Evolutionary conservation across 2,888 invertebrate genomes (phyloP).

Genomic region (Dasypolia templi): DNA sequence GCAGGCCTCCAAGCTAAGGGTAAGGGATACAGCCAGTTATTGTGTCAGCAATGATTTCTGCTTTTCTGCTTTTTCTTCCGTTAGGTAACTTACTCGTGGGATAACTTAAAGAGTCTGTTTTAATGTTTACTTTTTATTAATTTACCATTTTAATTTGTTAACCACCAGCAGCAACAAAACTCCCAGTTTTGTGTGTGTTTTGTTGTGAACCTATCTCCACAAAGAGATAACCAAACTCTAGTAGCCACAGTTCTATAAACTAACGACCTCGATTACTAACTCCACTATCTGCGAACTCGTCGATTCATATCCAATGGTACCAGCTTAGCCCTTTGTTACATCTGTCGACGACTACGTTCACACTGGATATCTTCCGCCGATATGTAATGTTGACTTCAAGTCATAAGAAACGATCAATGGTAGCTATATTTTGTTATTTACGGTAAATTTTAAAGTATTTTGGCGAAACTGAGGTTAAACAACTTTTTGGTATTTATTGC

Average conservation of each 20-base stretch:
- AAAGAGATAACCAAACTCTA: neutral
- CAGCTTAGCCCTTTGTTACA: neutral
- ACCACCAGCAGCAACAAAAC: neutral
- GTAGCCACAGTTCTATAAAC: neutral
- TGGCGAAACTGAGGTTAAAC: neutral
- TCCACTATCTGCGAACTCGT: neutral
- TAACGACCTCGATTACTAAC: slow-evolving; percentile 1
- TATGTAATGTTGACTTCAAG: slow-evolving; percentile 19
- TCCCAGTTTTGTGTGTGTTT: too few species aligned
- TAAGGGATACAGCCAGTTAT: slow-evolving; percentile 62
- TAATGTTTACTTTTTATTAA: too few species aligned
- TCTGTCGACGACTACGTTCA: slow-evolving; percentile 1
- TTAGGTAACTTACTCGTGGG: slow-evolving; percentile 17
- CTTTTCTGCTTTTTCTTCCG: slow-evolving; percentile 26
- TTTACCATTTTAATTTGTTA: neutral
- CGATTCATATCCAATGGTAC: neutral
- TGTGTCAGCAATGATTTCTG: slow-evolving; percentile 55
- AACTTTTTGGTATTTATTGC: neutral
- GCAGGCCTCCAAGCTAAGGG: slow-evolving; percentile 64
- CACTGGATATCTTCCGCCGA: neutral
- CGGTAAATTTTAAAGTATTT: neutral
- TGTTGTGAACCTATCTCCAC: too few species aligned
- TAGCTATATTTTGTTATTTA: neutral
- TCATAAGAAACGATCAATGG: neutral
- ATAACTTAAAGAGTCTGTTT: slow-evolving; percentile 13